Percentiles rank a stretch among this genome's conserved stretches.
phyloP scores from a whole-genome alignment of 2,113 vertebrate species.

The Sceloporus undulatus region DNA sequence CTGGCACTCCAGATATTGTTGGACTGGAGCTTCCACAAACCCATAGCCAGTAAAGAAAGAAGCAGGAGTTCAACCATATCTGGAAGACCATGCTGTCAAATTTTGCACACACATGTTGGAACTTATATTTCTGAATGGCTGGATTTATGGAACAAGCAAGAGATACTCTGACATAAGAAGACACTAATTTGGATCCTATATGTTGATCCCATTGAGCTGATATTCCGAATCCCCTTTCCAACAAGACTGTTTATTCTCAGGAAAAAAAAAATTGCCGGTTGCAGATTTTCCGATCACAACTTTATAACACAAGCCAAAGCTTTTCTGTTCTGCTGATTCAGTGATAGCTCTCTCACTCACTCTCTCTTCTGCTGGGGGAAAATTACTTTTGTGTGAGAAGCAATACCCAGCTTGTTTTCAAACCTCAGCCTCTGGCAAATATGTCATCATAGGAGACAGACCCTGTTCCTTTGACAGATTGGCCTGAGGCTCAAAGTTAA shows the following conservation, averaged over 20 bases:
- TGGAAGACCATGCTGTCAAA: background rate
- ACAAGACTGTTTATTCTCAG: conserved; percentile 55
- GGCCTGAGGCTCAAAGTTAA: conserved; percentile 81
- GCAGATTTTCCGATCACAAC: conserved; percentile 74
- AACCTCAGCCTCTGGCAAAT: conserved; percentile 82
- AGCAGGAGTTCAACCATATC: background rate
- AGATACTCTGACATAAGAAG: conserved; percentile 53
- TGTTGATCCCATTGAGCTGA: conserved; percentile 60
- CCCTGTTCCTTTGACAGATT: conserved; percentile 84
- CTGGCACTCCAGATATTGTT: background rate
- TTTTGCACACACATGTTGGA: background rate
- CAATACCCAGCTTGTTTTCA: conserved; percentile 79
- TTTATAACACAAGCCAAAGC: conserved; percentile 69
- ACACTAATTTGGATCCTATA: conserved; percentile 71
- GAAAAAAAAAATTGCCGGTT: conserved; percentile 56
- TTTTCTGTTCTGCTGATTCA: conserved; percentile 72
- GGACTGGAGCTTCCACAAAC: background rate
- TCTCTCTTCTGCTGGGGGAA: conserved; percentile 73
- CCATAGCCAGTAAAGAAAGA: background rate
- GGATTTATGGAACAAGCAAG: background rate
- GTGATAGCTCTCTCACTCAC: conserved; percentile 67
- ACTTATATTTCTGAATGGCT: background rate
- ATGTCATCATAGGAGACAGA: conserved; percentile 81
- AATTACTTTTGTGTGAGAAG: conserved; percentile 80
- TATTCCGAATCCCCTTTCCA: conserved; percentile 63